Percentiles rank a stretch among this genome's conserved stretches.
These are phyloP conservation scores for Elaphurus davidianus DNA, from an alignment of 2,113 vertebrate genomes.

Conservation along the genomic window DNA sequence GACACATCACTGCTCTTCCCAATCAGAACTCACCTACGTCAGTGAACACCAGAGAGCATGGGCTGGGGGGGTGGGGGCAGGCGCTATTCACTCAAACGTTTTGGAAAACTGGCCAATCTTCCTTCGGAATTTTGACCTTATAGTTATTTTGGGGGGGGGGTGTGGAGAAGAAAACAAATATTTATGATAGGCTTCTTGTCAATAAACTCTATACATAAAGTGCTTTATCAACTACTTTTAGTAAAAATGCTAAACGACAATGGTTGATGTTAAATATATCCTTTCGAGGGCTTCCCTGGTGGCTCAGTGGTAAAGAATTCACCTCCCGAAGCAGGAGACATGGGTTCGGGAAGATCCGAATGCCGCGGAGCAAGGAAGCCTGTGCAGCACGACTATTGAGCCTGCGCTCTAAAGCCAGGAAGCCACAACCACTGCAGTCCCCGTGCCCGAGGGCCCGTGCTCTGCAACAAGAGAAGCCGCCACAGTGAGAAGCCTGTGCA, in stretches of 20 bases:
- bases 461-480: background rate
- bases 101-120: background rate
- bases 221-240: background rate
- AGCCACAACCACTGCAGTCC: background rate
- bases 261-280: background rate
- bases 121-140: background rate
- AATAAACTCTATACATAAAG: background rate
- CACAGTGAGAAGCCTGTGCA: background rate
- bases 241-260: constrained; percentile 1
- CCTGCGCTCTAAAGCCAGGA: background rate
- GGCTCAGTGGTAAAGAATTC: background rate
- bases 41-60: background rate
- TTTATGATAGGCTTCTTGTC: constrained; percentile 27
- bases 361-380: background rate
- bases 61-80: background rate
- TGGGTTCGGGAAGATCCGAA: background rate
- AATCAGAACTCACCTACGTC: background rate
- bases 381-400: background rate
- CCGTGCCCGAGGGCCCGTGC: fast-evolving
- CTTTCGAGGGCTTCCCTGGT: background rate
- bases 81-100: background rate
- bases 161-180: constrained; percentile 9
- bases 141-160: background rate
- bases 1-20: background rate
- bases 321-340: background rate